phyloP scores from a whole-genome alignment of 1,140 invertebrate species.

The Calliphora vicina region DNA sequence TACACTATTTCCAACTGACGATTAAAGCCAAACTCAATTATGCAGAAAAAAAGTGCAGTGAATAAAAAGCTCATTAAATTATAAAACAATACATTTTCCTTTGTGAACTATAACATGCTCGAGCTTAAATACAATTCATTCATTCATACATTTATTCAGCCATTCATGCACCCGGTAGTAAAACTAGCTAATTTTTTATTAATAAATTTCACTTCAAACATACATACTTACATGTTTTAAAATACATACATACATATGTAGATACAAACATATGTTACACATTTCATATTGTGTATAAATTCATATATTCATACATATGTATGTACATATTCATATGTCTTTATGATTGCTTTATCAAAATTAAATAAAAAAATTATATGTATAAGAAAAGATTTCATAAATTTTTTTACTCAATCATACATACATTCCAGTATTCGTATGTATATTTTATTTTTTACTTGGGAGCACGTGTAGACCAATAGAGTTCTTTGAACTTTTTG shows the following conservation, averaged over 20 bases:
- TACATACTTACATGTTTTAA: too few relatives aligned
- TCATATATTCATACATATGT: neutral
- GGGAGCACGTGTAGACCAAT: constrained; percentile 31
- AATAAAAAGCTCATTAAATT: neutral
- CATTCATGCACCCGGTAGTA: constrained; percentile 1
- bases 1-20: too few relatives aligned
- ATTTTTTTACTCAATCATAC: neutral
- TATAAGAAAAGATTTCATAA: constrained; percentile 4
- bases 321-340: constrained; percentile 9
- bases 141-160: neutral
- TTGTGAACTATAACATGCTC: neutral
- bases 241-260: too few relatives aligned
- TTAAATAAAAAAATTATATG: constrained; percentile 7
- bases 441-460: neutral
- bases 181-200: neutral
- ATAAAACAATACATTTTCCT: neutral
- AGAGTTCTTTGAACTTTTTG: constrained; percentile 37
- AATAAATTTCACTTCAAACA: neutral
- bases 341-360: constrained; percentile 32
- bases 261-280: too few relatives aligned
- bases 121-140: neutral
- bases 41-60: neutral
- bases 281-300: too few relatives aligned
- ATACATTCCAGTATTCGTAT: neutral
- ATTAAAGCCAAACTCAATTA: neutral